These are phyloP conservation scores for Ciconia boyciana DNA, from an alignment of 2,113 vertebrate species.

Conservation along the genomic window DNA sequence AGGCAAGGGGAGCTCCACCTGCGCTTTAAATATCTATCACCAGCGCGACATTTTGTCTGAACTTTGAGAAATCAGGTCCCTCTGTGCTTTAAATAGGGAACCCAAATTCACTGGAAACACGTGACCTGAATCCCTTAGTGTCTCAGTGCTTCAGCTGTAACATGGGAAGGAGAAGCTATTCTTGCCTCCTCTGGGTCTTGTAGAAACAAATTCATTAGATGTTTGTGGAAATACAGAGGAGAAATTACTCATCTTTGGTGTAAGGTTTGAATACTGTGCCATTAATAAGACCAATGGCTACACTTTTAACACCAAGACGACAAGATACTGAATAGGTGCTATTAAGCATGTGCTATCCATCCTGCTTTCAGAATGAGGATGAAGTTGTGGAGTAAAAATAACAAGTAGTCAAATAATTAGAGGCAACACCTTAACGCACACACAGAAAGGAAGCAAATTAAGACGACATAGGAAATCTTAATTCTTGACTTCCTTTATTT, in stretches of 20 bases:
- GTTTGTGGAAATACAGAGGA: not conserved
- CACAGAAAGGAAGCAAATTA: not conserved
- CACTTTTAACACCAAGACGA: not conserved
- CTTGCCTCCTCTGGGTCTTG: not conserved
- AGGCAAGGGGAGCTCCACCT: not conserved
- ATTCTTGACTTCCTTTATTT: not conserved
- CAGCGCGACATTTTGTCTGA: not conserved
- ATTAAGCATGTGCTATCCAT: not conserved
- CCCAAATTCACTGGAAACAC: not conserved
- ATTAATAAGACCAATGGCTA: not conserved
- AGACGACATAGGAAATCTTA: not conserved
- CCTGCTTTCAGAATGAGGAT: not conserved
- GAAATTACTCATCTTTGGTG: not conserved
- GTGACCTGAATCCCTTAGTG: not conserved
- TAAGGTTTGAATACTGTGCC: not conserved
- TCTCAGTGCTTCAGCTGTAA: not conserved
- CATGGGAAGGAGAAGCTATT: not conserved
- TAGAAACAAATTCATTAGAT: not conserved
- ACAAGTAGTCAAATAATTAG: not conserved
- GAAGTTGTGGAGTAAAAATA: not conserved
- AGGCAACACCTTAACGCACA: not conserved
- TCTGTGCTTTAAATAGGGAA: not conserved
- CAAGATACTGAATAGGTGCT: not conserved
- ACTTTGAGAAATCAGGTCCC: not conserved
- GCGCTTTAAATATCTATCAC: not conserved